These are phyloP conservation scores for Gymnocypris eckloni DNA, from an alignment of 2,797 vertebrate species.

Conservation along the genomic window DNA sequence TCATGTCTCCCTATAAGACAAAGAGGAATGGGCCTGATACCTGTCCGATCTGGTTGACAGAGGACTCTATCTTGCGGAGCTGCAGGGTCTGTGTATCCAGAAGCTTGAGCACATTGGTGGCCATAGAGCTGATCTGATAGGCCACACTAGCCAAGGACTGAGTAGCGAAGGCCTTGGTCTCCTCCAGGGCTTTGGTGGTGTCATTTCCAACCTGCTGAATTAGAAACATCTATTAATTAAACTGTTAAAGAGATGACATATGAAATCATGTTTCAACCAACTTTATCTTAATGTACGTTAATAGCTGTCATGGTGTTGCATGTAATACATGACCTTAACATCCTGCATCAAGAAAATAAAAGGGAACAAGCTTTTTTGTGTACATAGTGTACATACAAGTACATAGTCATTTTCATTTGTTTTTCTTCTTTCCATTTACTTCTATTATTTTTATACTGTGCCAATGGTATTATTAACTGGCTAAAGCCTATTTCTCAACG, in stretches of 20 bases:
- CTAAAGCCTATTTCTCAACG: neutral
- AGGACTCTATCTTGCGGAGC: slow-evolving; percentile 82
- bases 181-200: slow-evolving; percentile 81
- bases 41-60: slow-evolving; percentile 82
- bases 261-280: neutral
- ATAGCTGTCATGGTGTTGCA: slow-evolving; percentile 3
- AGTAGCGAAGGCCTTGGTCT: slow-evolving; percentile 87
- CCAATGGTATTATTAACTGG: too few relatives aligned
- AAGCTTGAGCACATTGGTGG: slow-evolving; percentile 79
- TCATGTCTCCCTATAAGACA: too few relatives aligned
- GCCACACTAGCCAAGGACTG: slow-evolving; percentile 91
- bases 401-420: neutral
- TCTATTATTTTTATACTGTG: neutral
- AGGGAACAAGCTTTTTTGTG: neutral
- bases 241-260: neutral
- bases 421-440: neutral
- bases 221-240: neutral
- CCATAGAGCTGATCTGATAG: slow-evolving; percentile 87
- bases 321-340: neutral
- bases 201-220: slow-evolving; percentile 70
- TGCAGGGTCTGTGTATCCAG: slow-evolving; percentile 84
- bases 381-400: neutral
- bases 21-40: slow-evolving; percentile 61
- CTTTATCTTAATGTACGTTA: neutral
- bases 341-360: neutral